Evolutionary conservation across 2,113 vertebrate genomes (phyloP).

Genomic region (Plectropomus leopardus): DNA sequence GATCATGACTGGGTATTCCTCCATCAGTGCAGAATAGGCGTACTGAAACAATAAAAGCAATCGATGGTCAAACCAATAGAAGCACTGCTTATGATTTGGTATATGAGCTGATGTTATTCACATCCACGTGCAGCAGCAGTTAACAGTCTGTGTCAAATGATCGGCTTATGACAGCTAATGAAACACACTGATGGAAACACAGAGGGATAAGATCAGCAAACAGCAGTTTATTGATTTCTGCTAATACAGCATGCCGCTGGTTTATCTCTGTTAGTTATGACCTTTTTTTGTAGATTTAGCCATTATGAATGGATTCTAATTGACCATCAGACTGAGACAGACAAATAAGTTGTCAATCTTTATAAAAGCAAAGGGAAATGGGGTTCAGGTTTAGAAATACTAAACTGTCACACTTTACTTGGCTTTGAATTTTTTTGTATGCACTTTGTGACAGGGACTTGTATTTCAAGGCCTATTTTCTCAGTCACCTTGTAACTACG

Average conservation of each 20-base stretch:
- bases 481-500: neutral
- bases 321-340: neutral
- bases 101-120: constrained; percentile 8
- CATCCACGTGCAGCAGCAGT: neutral
- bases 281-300: neutral
- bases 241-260: neutral
- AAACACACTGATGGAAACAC: constrained; percentile 9
- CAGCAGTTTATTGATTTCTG: constrained; percentile 1
- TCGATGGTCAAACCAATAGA: neutral
- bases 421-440: too few species aligned
- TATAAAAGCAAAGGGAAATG: neutral
- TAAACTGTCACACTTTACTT: too few species aligned
- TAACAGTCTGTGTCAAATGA: neutral
- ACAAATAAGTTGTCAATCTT: neutral
- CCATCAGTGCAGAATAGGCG: constrained; percentile 86
- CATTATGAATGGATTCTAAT: too few species aligned
- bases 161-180: constrained; percentile 1
- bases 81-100: neutral
- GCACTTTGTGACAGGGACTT: too few species aligned
- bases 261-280: constrained; percentile 10
- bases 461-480: neutral
- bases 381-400: too few species aligned
- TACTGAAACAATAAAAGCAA: constrained; percentile 83
- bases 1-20: constrained; percentile 89
- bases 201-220: neutral